Evolutionary conservation across 2,888 invertebrate species (phyloP), one percentile per base, ranked within the genome.

Genomic region (Andrena dorsata): DNA sequence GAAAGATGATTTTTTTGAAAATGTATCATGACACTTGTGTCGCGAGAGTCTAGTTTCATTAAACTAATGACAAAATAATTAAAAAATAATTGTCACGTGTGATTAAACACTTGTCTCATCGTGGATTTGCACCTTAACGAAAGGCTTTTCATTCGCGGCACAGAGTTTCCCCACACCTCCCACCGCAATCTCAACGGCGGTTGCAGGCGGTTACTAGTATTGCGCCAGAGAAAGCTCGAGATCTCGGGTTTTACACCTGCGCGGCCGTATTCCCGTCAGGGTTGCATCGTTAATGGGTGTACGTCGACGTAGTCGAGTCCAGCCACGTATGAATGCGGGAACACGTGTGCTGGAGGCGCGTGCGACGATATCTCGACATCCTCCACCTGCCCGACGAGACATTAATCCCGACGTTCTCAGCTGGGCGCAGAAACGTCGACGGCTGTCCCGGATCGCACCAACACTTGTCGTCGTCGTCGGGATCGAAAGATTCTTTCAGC

Each of bases 371-470:
- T 76, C 80, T 73, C 74, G 74, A 63, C 41, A 16, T 5, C 16
- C 41, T 41, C 41, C 41, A 41, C 69, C 80, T 69, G 83, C 78
- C 80, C 70, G 13, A 76, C 80, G 74, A 77, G 79, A 79, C 86
- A 88, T 87, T 89, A 88, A 87, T 88, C 83, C 81, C 61, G 64
- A 85, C 83, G 84, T 80, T 71, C 81, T 78, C 53, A 1, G 49
- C 23, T 4, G 23, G 10, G 49, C n/a, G 23, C 71, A n/a, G 35
- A 26, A 4, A 6, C 26, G 32, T 32, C 60, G 58, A 28, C 74
- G 65, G 47, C 58, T 73, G 64, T 74, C n/a, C 35, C 10, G 10
- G 51, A 61, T 74, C 20, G 28, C 3, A n/a, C 16, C n/a, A 13
- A 56, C 66, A 61, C 56, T 74, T 56, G 1, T 20, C 3, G 41